phyloP scores from a whole-genome alignment of 2,888 invertebrate species.

The Heliconius aoede region DNA sequence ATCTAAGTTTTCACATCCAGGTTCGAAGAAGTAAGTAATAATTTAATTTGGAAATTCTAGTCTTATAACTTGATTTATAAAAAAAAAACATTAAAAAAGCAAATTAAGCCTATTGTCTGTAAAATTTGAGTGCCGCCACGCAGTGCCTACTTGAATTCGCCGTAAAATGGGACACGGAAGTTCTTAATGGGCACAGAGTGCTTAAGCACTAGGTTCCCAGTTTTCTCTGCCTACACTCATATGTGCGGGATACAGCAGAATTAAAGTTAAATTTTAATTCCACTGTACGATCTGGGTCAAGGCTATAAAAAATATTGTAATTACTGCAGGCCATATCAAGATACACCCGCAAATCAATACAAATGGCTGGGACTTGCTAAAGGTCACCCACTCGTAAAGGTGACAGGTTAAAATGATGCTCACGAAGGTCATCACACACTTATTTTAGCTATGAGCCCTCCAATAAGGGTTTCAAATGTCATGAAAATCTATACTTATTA shows the following conservation, averaged over 20 bases:
- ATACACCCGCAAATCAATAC: slow-evolving; percentile 20
- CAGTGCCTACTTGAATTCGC: too few species aligned
- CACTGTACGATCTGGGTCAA: slow-evolving; percentile 4
- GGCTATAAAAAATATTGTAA: slow-evolving; percentile 18
- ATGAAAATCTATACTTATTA: slow-evolving; percentile 16
- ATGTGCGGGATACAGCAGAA: neutral
- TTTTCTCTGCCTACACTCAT: too few species aligned
- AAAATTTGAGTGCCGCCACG: too few species aligned
- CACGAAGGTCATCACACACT: slow-evolving; percentile 37
- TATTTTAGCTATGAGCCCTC: slow-evolving; percentile 23
- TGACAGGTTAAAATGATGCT: slow-evolving; percentile 34
- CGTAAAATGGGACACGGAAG: too few species aligned
- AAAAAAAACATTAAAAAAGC: too few species aligned
- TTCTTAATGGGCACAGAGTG: too few species aligned
- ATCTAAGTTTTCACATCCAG: too few species aligned
- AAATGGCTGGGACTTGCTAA: slow-evolving; percentile 21
- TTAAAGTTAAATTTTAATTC: neutral
- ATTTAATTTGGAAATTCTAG: neutral
- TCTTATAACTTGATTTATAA: too few species aligned
- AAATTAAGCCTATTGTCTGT: too few species aligned
- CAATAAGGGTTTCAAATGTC: slow-evolving; percentile 20
- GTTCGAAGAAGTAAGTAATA: neutral
- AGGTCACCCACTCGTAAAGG: slow-evolving; percentile 37
- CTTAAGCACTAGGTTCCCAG: too few species aligned
- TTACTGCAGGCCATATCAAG: slow-evolving; percentile 17